Percentiles rank a stretch among this genome's conserved stretches.
These are phyloP conservation scores for Pseudococcus jackbeardsleyi DNA, from an alignment of 2,888 invertebrate genomes.

Conservation along the genomic window DNA sequence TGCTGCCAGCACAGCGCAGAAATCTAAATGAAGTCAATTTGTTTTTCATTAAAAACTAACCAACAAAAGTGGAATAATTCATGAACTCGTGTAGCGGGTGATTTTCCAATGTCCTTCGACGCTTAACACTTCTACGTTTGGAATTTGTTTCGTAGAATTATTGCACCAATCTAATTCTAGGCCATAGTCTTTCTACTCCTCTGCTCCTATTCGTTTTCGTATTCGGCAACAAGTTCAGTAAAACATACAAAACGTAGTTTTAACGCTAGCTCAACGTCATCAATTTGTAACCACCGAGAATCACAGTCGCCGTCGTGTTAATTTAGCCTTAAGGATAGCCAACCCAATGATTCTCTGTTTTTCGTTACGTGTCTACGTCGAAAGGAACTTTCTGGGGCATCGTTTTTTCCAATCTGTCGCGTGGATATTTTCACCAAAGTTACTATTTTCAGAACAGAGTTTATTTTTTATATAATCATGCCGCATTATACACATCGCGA, in stretches of 20 bases:
- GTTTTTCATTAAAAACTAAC: slow-evolving; percentile 10
- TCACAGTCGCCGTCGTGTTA: not conserved
- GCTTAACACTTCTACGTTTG: slow-evolving; percentile 2
- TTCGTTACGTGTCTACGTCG: not conserved
- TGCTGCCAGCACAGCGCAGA: not conserved
- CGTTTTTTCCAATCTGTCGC: too few species aligned
- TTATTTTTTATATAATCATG: not conserved
- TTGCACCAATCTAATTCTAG: not conserved
- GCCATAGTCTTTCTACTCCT: not conserved
- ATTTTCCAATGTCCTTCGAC: slow-evolving; percentile 9
- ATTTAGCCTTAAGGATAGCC: not conserved
- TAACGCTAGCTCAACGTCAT: not conserved
- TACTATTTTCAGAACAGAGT: not conserved
- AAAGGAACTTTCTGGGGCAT: too few species aligned
- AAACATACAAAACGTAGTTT: not conserved
- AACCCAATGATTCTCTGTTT: not conserved
- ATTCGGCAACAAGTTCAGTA: slow-evolving; percentile 8
- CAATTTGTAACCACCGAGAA: not conserved
- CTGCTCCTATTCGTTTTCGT: not conserved
- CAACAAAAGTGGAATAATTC: not conserved
- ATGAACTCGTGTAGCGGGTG: not conserved
- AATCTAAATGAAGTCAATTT: slow-evolving; percentile 10
- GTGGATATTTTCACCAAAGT: too few species aligned
- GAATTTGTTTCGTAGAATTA: slow-evolving; percentile 5
- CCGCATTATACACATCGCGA: not conserved